Evolutionary conservation across 2,797 vertebrate species (phyloP).

Genomic region (Philypnodon macrostomus): DNA sequence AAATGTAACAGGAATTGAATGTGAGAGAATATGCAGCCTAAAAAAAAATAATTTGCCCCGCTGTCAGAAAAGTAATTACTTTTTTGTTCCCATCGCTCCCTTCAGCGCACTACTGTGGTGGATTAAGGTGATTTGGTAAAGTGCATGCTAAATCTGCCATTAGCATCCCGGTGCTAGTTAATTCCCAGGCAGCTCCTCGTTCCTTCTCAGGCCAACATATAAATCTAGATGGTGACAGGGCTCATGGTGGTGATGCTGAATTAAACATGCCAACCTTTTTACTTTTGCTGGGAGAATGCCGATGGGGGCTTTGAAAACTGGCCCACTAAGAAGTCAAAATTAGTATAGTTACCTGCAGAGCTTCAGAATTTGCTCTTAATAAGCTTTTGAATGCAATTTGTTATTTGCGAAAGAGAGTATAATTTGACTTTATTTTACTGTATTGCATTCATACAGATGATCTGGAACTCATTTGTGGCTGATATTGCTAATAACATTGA

Average conservation of each 20-base stretch:
- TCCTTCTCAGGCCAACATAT: conserved; percentile 46
- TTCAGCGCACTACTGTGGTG: conserved; percentile 25
- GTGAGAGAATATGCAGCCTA: conserved; percentile 7
- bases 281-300: conserved; percentile 25
- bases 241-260: conserved; percentile 57
- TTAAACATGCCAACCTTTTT: conserved; percentile 65
- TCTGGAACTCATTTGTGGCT: conserved; percentile 46
- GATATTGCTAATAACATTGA: too few species aligned
- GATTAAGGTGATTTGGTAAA: conserved; percentile 56
- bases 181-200: conserved; percentile 52
- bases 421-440: conserved; percentile 1
- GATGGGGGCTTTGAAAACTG: conserved; percentile 29
- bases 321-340: conserved; percentile 17
- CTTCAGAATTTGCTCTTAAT: background rate
- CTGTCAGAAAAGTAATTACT: conserved; percentile 30
- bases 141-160: conserved; percentile 50
- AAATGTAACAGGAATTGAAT: conserved; percentile 10
- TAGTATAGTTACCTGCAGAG: conserved; percentile 8
- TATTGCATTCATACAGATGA: too few species aligned
- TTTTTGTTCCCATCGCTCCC: conserved; percentile 21
- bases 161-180: conserved; percentile 54
- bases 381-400: background rate
- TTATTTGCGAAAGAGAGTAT: too few species aligned
- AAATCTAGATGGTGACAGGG: conserved; percentile 52
- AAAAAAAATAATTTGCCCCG: conserved; percentile 16